Base-by-base conservation (phyloP, 2,888 invertebrate species). In the Heliconius charithonia region DNA sequence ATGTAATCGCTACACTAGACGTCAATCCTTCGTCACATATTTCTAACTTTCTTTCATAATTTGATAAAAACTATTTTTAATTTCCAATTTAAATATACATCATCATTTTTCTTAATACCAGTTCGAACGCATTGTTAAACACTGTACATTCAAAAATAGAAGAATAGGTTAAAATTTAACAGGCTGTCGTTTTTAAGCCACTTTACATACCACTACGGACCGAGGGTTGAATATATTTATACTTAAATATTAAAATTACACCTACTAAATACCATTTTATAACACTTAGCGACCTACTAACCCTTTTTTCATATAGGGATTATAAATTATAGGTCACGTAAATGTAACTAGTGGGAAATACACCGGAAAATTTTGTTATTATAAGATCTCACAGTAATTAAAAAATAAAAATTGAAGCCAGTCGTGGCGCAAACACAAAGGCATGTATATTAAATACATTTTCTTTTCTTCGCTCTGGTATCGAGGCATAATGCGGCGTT, bases 271-370 rank as follows among this genome's bases (percentile, higher is more conserved):
- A 69, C 65, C 59, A 78, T 79, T 80, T 81, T 77, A 79, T 78
- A 81, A 79, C 69, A 79, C 81, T 77, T 67, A 75, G 73, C 75
- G 80, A 81, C 82, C 82, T 78, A 81, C 77, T 81, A 77, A 81
- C 81, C 80, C 56, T 72, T 80, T 81, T 82, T 79, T 78, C 75
- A 75, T 75, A 76, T 70, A 76, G 70, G 56, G 71, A 45, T 76
- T 74, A 69, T 79, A 79, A 80, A 77, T 79, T 77, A 79, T 79
- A 77, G 79, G 79, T 77, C 79, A 70, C 65, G 76, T 80, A 63
- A 71, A 74, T 73, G 77, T 81, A 79, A 81, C 74, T 65, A 66
- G 77, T 72, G 67, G 75, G n/a, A 79, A 72, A 62, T 78, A 80
- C 69, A 65, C 41, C 72, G 51, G 22, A 37, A 32, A 62, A 80